These are phyloP conservation scores for Colostygia pectinataria DNA, from an alignment of 2,888 invertebrate genomes.

Conservation along the genomic window DNA sequence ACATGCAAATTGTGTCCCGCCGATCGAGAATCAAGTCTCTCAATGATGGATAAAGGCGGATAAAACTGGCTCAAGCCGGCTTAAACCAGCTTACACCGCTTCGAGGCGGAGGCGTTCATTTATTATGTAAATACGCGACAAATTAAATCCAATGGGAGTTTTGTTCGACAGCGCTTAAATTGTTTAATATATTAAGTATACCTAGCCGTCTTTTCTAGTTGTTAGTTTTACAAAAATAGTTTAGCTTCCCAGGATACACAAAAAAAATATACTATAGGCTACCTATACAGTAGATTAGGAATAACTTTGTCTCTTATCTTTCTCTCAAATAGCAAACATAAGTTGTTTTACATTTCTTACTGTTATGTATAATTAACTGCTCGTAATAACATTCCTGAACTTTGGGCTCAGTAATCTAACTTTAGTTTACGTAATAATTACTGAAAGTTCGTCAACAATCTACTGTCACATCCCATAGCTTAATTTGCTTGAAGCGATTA, in stretches of 20 bases:
- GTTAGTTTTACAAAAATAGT: too few species aligned
- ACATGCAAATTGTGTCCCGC: conserved; percentile 75
- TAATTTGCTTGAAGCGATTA: conserved; percentile 42
- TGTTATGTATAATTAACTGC: too few species aligned
- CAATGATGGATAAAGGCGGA: conserved; percentile 79
- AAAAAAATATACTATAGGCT: too few species aligned
- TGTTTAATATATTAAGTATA: conserved; percentile 57
- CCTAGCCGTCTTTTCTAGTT: conserved; percentile 51
- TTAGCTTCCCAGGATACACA: too few species aligned
- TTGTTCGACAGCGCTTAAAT: conserved; percentile 73
- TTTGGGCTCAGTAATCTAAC: background rate
- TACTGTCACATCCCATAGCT: conserved; percentile 37
- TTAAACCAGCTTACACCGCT: conserved; percentile 62
- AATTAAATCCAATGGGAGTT: conserved; percentile 81
- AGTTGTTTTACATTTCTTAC: too few species aligned
- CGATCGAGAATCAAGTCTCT: conserved; percentile 80
- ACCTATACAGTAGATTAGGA: too few species aligned
- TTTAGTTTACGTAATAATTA: conserved; percentile 20
- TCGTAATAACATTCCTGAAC: too few species aligned
- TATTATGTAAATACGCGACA: conserved; percentile 82
- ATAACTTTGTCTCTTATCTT: too few species aligned
- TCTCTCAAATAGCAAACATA: too few species aligned
- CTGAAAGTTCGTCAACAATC: conserved; percentile 23
- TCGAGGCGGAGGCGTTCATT: conserved; percentile 77
- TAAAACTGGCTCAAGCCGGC: conserved; percentile 57